Percentiles rank a stretch among this genome's conserved stretches.
Evolutionary conservation across 1,140 invertebrate species (phyloP).

Genomic region (Euborellia annulipes): DNA sequence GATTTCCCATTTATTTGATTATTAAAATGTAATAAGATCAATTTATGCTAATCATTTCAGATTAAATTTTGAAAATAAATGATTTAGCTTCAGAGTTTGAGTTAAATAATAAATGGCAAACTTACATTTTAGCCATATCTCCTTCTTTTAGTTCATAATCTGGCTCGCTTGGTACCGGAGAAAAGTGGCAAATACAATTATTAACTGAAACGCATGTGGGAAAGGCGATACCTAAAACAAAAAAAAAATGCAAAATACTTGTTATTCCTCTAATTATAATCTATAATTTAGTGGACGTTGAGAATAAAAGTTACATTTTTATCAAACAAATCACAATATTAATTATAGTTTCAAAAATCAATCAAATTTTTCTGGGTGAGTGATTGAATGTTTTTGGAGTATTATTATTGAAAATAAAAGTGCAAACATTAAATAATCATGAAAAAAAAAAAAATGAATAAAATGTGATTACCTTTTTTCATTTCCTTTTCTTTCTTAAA

Average conservation of each 20-base stretch:
- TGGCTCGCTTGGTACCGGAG: constrained; percentile 82
- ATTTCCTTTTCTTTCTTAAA: constrained; percentile 98
- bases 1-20: too few species aligned
- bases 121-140: constrained; percentile 96
- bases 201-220: constrained; percentile 97
- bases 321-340: not conserved
- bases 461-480: constrained; percentile 75
- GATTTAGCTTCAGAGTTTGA: too few species aligned
- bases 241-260: too few species aligned
- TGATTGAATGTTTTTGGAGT: too few species aligned
- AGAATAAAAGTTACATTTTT: not conserved
- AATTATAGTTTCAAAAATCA: too few species aligned
- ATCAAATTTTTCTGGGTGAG: too few species aligned
- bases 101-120: constrained; percentile 13
- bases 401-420: not conserved
- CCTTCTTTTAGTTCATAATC: constrained; percentile 79
- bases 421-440: not conserved
- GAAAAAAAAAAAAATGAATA: not conserved
- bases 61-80: too few species aligned
- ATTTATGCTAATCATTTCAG: too few species aligned
- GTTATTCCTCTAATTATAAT: too few species aligned
- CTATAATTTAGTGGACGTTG: too few species aligned
- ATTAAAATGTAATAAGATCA: too few species aligned
- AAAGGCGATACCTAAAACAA: constrained; percentile 68
- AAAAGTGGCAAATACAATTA: constrained; percentile 98